Evolutionary conservation across 2,113 vertebrate genomes (phyloP).

Genomic region (Oncorhynchus gorbuscha): DNA sequence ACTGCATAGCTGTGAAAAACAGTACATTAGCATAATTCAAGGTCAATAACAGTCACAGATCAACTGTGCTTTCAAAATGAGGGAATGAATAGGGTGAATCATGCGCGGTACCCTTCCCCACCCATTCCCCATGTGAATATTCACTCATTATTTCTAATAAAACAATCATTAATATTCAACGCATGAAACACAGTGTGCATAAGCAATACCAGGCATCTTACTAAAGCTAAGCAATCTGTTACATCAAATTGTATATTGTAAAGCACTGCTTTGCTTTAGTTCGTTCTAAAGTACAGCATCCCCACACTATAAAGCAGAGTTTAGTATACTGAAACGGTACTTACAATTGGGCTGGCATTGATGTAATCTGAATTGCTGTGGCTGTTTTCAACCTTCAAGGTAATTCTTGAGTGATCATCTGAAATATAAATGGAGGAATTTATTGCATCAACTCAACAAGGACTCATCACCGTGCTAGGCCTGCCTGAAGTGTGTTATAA

Average conservation of each 20-base stretch:
- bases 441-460: not conserved
- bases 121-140: constrained; percentile 28
- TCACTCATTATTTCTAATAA: constrained; percentile 18
- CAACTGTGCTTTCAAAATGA: constrained; percentile 26
- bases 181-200: constrained; percentile 21
- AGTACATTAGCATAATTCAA: constrained; percentile 63
- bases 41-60: constrained; percentile 53
- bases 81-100: constrained; percentile 21
- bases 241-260: constrained; percentile 51
- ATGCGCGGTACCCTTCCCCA: too few species aligned
- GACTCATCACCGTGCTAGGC: too few species aligned
- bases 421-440: constrained; percentile 43
- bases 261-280: constrained; percentile 45
- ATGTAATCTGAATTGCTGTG: constrained; percentile 91
- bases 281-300: constrained; percentile 20
- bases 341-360: constrained; percentile 98
- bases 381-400: constrained; percentile 86
- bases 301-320: not conserved
- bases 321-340: constrained; percentile 61
- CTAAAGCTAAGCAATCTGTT: constrained; percentile 50
- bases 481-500: too few species aligned
- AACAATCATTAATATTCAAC: constrained; percentile 60
- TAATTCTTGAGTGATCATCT: constrained; percentile 96
- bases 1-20: constrained; percentile 9
- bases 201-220: constrained; percentile 14